Base-by-base conservation (phyloP, 2,888 invertebrate species). In the Andrena haemorrhoa region DNA sequence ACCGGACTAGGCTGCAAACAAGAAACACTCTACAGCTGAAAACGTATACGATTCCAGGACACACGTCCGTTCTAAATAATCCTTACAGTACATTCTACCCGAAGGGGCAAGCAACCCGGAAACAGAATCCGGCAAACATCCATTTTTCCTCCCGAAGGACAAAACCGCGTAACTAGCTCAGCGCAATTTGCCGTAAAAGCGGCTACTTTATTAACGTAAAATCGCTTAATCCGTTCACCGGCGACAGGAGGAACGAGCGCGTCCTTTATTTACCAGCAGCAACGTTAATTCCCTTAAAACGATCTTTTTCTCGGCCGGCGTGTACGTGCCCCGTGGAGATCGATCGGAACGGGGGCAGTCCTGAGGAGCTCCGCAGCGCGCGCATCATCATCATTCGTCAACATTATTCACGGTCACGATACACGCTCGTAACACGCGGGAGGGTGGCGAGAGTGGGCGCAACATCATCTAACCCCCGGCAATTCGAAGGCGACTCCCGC, bases 371-470 rank as follows among this genome's bases (percentile, higher is more conserved):
- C 20, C 33, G 63, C 71, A 66, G 68, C 64, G 71, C 60, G 80
- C 85, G 68, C 78, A 85, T 86, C 86, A 85, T 86, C 86, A 85
- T 87, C 89, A 84, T 90, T 87, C 88, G 89, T 89, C 90, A 89
- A 86, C 86, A 88, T 89, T 89, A 89, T 89, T 88, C 87, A 89
- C 87, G 87, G 85, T 88, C 87, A 84, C 87, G 88, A 82, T 88
- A 77, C 77, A 79, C 63, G 83, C 74, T 76, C 73, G 75, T 66
- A 84, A 71, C 75, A 49, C 35, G 56, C 41, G 41, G 58, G 33
- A 23, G 12, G 53, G 68, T 60, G 63, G 31, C 23, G 51, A 64
- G 41, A 63, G 63, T n/a, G 80, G 33, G 64, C 26, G 71, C 68
- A 78, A 81, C 82, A 63, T 86, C 78, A 80, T 78, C 81, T 72